These are phyloP conservation scores for Actinia tenebrosa DNA, from an alignment of 64 coral and sea anemone species.

Conservation along the genomic window DNA sequence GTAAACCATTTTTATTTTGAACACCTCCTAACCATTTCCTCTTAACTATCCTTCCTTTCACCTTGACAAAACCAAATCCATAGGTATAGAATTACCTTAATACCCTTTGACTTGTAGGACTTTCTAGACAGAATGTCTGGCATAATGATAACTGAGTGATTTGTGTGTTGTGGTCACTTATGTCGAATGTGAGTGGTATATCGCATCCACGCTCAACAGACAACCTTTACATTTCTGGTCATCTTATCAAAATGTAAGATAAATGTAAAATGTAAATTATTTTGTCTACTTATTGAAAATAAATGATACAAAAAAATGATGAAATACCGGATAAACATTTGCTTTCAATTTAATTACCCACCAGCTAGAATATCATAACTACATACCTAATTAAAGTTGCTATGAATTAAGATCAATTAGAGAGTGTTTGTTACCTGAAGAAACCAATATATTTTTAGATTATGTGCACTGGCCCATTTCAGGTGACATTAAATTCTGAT, in stretches of 20 bases:
- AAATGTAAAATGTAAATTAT: neutral
- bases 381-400: neutral
- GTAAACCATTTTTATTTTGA: neutral
- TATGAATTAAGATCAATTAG: neutral
- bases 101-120: neutral
- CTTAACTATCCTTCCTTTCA: neutral
- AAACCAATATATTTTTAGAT: neutral
- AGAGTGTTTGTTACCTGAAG: neutral
- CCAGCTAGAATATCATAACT: neutral
- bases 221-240: neutral
- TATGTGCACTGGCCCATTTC: neutral
- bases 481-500: neutral
- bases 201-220: neutral
- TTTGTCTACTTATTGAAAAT: neutral
- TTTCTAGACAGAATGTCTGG: neutral
- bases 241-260: neutral
- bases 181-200: neutral
- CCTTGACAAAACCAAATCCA: neutral
- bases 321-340: neutral
- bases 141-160: neutral
- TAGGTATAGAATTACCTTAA: neutral
- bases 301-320: neutral
- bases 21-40: neutral
- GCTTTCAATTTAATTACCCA: neutral
- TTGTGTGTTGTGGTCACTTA: neutral